Evolutionary conservation across 30 jellyfish, hydroid and myxozoan species (phyloP).

Genomic region (Clytia hemisphaerica): DNA sequence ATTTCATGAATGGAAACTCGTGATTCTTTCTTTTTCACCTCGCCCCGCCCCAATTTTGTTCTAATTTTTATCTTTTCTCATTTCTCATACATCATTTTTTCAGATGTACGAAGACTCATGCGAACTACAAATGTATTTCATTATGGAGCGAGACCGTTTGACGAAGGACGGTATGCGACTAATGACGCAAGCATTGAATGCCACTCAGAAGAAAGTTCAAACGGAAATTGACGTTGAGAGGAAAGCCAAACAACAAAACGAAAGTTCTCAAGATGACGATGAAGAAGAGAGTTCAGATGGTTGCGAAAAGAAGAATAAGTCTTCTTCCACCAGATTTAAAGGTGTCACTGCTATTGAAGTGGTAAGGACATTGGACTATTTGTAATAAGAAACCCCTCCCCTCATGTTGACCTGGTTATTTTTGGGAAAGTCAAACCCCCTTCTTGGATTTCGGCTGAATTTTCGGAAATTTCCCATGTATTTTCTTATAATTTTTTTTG

Average conservation of each 20-base stretch:
- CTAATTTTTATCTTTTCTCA: no score
- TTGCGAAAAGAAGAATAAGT: no score
- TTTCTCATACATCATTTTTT: neutral
- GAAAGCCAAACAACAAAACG: conserved; percentile 50
- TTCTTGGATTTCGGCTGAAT: no score
- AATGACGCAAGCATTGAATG: conserved; percentile 63
- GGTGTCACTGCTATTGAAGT: conserved; percentile 30
- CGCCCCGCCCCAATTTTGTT: no score
- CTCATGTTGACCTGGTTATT: no score
- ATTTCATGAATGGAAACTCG: no score
- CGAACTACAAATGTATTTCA: conserved; percentile 68
- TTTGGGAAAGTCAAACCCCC: no score
- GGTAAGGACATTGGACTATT: no score
- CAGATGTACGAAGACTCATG: conserved; percentile 93
- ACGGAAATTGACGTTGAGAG: conserved; percentile 75
- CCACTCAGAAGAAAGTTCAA: conserved; percentile 46
- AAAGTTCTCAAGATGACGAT: conserved; percentile 41
- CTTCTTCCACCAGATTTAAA: neutral
- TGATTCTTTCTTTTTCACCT: no score
- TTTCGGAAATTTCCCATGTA: no score
- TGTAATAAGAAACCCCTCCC: no score
- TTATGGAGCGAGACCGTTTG: conserved; percentile 60
- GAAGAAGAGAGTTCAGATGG: conserved; percentile 48
- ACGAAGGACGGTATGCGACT: conserved; percentile 81
- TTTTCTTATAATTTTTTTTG: no score